Percentiles rank a stretch among this genome's conserved stretches.
Evolutionary conservation across 2,888 invertebrate species (phyloP).

Genomic region (Adelphocoris suturalis): DNA sequence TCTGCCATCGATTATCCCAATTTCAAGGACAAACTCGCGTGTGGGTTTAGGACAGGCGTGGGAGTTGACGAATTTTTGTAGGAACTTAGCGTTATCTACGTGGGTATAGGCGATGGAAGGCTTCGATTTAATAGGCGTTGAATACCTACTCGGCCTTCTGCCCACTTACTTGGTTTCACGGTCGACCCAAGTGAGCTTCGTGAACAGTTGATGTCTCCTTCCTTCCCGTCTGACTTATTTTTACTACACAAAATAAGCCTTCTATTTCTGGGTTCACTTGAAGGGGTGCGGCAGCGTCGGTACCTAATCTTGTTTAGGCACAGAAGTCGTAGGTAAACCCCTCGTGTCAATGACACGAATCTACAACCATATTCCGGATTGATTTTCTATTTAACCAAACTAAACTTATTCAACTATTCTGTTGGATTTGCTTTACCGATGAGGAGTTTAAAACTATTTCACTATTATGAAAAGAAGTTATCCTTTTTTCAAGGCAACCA

Average conservation of each 20-base stretch:
- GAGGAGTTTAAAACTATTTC: no score
- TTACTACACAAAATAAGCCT: background rate
- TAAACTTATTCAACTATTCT: no score
- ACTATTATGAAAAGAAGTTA: no score
- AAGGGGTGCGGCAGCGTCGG: background rate
- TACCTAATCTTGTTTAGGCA: background rate
- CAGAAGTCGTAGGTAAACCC: background rate
- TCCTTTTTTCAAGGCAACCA: no score
- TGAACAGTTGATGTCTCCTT: background rate
- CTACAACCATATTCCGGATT: background rate
- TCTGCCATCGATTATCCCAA: no score
- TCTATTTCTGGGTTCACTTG: conserved; percentile 23
- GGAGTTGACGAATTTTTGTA: no score
- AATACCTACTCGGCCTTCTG: background rate
- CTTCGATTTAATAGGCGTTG: background rate
- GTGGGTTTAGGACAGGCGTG: no score
- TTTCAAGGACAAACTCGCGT: no score
- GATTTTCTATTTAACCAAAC: background rate
- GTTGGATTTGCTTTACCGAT: background rate
- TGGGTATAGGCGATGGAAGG: background rate
- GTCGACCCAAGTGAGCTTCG: background rate
- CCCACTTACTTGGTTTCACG: background rate
- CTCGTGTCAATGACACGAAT: background rate
- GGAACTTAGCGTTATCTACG: no score
- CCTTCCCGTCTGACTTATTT: background rate